phyloP scores from a whole-genome alignment of 2,797 vertebrate species.

The Lepidocolaptes lacrymiger region DNA sequence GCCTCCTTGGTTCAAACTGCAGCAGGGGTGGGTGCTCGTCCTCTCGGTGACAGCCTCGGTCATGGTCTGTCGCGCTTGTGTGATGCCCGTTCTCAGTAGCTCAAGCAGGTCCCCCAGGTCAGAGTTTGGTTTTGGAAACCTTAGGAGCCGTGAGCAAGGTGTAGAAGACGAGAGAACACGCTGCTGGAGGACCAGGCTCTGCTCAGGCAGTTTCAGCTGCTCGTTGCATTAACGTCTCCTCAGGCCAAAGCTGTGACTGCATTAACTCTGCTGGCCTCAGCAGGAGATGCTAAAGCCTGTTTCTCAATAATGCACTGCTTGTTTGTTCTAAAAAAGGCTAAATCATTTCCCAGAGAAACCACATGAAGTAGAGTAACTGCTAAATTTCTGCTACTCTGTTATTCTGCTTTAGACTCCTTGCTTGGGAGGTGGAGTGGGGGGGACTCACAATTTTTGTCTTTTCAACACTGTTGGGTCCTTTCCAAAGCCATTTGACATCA shows the following conservation, averaged over 20 bases:
- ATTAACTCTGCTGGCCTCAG: neutral
- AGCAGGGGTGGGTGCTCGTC: neutral
- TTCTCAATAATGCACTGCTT: neutral
- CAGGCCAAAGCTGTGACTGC: neutral
- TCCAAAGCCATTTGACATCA: neutral
- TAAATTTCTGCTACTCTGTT: neutral
- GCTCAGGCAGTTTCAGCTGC: neutral
- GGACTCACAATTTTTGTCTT: neutral
- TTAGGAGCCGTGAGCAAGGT: neutral
- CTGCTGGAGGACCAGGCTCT: neutral
- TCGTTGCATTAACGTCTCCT: neutral
- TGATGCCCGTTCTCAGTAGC: rapidly evolving
- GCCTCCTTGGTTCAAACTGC: neutral
- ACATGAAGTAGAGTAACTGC: neutral
- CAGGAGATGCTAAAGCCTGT: neutral
- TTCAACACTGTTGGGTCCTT: neutral
- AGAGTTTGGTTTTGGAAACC: rapidly evolving
- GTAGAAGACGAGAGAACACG: rapidly evolving
- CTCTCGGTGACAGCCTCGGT: rapidly evolving
- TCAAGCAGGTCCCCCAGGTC: neutral
- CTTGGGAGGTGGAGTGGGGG: neutral
- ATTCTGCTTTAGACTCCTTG: neutral
- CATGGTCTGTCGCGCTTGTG: neutral
- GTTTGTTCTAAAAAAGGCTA: neutral
- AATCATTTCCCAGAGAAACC: neutral